Base-by-base conservation (phyloP, 1,140 invertebrate genomes). In the Brachionus manjavacas region DNA sequence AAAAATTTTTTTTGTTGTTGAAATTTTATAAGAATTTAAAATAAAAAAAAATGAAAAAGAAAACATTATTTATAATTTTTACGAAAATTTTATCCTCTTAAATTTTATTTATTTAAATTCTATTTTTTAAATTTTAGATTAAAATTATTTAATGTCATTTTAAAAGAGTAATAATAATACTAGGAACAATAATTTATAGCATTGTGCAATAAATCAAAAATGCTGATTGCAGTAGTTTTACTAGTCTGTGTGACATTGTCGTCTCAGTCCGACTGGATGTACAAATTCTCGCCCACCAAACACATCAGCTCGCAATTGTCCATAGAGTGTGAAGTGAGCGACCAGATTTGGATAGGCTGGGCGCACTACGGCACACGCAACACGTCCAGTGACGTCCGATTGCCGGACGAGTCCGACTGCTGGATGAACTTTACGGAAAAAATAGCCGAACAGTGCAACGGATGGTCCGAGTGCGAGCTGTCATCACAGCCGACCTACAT, bases 361-460 rank as follows among this genome's bases (percentile, higher is more conserved):
- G 28, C 41, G 3, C 81, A 83, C 43, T 83, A 83, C 52, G 81
- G 81, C 8, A 83, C 81, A 1, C 43, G 60, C 0, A 72, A 70
- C 35, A 16, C 52, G 8, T 35, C n/a, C 28, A 20, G 1, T 20
- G 3, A 80, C 20, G 9, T 60, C 11, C 28, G 35, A 49, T 8
- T 60, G 20, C 64, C 60, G 1, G 52, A 52, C 52, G 81, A 83
- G 49, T 28, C 25, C 9, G 81, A 83, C 35, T 83, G 81, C 52
- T 68, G 60, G 60, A 83, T 83, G 81, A 68, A 83, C 68, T 83
- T 68, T 55, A 83, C 81, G 6, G 46, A 72, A 49, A 83, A 83
- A 72, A 83, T 83, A 35, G 81, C 81, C 35, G 81, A 83, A 83
- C 81, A 68, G 23, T 83, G 81, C 16, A 83, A 83, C 35, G 81